Conservation (phyloP, 2,888 invertebrate genomes). For the Torymus aiolomorphi region DNA sequence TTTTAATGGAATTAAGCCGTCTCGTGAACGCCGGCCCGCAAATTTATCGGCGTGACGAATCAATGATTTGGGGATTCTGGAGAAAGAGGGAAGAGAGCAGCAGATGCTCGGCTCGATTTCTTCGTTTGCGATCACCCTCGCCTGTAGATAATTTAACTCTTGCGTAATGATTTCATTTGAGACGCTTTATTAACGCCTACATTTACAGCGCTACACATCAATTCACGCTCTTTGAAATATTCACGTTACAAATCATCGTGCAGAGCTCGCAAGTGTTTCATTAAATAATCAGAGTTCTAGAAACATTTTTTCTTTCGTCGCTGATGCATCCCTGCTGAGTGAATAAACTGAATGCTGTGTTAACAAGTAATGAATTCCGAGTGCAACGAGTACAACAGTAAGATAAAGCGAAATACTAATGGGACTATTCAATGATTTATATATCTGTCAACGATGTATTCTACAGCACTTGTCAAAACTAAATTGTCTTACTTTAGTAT, state of each 20-base stretch:
- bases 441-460: too few species aligned
- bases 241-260: neutral
- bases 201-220: neutral
- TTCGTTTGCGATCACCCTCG: conserved; percentile 22
- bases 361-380: too few species aligned
- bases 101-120: conserved; percentile 28
- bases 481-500: too few species aligned
- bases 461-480: too few species aligned
- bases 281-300: neutral
- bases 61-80: conserved; percentile 33
- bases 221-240: conserved; percentile 2
- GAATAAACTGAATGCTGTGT: too few species aligned
- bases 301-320: neutral
- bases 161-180: conserved; percentile 29
- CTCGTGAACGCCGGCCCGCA: neutral
- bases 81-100: neutral
- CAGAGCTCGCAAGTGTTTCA: neutral
- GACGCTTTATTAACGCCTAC: conserved; percentile 8
- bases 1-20: conserved; percentile 24
- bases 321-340: too few species aligned
- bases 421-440: too few species aligned
- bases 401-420: too few species aligned
- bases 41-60: conserved; percentile 30
- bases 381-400: too few species aligned
- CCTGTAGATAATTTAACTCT: conserved; percentile 8